These are phyloP conservation scores for Limnodromus scolopaceus DNA, from an alignment of 2,797 vertebrate genomes.

Conservation along the genomic window DNA sequence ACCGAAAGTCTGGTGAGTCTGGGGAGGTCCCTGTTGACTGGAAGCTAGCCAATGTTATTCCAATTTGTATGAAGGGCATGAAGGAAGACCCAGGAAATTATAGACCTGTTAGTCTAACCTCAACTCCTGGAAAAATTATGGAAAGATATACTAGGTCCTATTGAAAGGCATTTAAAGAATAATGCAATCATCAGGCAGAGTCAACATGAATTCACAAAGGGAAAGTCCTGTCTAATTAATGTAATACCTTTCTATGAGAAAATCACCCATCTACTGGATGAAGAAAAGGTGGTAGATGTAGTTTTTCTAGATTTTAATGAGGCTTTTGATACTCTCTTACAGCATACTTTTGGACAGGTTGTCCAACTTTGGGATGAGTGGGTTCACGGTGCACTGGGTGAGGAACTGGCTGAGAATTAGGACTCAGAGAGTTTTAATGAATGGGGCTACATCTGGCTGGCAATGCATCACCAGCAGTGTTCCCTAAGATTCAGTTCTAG, in stretches of 20 bases:
- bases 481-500: neutral
- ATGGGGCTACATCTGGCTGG: neutral
- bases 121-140: neutral
- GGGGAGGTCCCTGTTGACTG: neutral
- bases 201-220: neutral
- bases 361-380: neutral
- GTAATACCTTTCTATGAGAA: neutral
- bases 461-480: neutral
- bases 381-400: rapidly evolving
- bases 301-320: neutral
- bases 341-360: neutral
- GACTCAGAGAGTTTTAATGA: neutral
- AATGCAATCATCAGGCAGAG: neutral
- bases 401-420: neutral
- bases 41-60: neutral
- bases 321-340: neutral
- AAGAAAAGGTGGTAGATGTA: neutral
- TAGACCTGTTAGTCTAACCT: neutral
- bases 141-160: neutral
- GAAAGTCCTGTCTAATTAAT: neutral
- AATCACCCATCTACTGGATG: neutral
- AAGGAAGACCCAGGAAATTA: neutral
- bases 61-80: neutral
- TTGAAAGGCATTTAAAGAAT: neutral
- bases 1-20: neutral